Evolutionary conservation across 2,888 invertebrate genomes (phyloP).

Genomic region (Campoplex capitator): DNA sequence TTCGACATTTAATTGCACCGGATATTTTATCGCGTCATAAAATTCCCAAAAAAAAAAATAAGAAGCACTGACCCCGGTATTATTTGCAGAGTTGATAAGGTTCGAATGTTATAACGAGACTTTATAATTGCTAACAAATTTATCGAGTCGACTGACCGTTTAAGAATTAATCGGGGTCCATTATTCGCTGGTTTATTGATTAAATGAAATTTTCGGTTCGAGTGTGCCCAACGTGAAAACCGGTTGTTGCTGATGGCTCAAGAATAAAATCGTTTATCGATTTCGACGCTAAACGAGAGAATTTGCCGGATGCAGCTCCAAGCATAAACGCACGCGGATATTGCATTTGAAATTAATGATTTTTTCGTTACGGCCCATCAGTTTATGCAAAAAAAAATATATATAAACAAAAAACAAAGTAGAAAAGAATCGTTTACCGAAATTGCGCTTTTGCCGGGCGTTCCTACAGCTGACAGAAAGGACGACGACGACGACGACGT

Average conservation of each 20-base stretch:
- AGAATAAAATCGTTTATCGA: neutral
- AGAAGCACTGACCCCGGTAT: too few species aligned
- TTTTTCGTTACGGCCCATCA: neutral
- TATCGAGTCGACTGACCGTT: neutral
- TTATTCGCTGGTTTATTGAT: neutral
- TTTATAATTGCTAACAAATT: neutral
- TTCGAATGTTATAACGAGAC: neutral
- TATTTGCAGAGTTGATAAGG: too few species aligned
- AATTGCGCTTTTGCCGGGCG: slow-evolving; percentile 11
- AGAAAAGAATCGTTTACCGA: slow-evolving; percentile 11
- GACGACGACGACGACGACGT: neutral
- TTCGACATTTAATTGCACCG: neutral
- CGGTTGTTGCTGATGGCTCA: slow-evolving; percentile 1
- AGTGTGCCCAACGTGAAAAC: neutral
- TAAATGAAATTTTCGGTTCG: neutral
- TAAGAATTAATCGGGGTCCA: neutral
- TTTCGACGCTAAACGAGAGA: neutral
- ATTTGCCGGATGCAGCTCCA: neutral
- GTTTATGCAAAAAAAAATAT: neutral
- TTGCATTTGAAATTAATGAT: neutral
- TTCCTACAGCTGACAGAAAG: neutral
- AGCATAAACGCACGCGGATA: neutral
- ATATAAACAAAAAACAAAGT: neutral
- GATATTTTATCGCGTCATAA: neutral
- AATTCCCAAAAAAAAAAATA: neutral